A percentile compares a stretch with the other conserved stretches of the same genome.
These are phyloP conservation scores for Ammodytes marinus DNA, from an alignment of 2,113 vertebrate genomes.

Conservation along the genomic window DNA sequence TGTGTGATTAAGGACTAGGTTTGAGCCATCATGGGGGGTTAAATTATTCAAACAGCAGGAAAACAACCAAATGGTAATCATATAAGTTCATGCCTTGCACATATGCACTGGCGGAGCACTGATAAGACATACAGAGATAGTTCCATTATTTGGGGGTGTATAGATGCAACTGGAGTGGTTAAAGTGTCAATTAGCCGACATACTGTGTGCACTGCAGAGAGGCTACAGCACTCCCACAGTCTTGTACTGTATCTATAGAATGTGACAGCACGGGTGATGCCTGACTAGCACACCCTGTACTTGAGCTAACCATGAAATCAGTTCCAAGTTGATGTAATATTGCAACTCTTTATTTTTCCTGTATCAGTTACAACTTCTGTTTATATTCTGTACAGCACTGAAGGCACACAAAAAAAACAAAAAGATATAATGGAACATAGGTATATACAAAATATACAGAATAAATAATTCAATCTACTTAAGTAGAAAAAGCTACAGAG, in stretches of 20 bases:
- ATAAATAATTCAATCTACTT: conserved; percentile 95
- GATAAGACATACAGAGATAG: conserved; percentile 10
- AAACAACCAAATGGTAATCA: conserved; percentile 49
- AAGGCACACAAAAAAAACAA: conserved; percentile 88
- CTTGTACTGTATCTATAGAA: not conserved
- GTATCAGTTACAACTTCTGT: conserved; percentile 81
- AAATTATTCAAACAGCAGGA: conserved; percentile 69
- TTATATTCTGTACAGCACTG: conserved; percentile 87
- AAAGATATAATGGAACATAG: conserved; percentile 85
- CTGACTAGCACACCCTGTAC: not conserved
- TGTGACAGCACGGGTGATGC: not conserved
- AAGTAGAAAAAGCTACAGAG: conserved; percentile 88
- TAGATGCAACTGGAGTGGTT: not conserved
- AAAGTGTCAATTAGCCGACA: conserved; percentile 32
- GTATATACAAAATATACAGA: conserved; percentile 94
- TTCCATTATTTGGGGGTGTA: not conserved
- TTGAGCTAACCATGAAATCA: conserved; percentile 4
- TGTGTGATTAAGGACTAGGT: conserved; percentile 73
- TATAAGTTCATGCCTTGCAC: conserved; percentile 33
- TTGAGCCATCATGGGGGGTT: conserved; percentile 50
- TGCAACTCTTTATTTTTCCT: conserved; percentile 81
- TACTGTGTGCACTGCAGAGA: conserved; percentile 1
- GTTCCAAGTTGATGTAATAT: conserved; percentile 40
- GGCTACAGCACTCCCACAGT: not conserved
- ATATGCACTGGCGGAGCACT: conserved; percentile 9